Conservation (phyloP, 2,797 vertebrate species). For the Premnoplex brunnescens region DNA sequence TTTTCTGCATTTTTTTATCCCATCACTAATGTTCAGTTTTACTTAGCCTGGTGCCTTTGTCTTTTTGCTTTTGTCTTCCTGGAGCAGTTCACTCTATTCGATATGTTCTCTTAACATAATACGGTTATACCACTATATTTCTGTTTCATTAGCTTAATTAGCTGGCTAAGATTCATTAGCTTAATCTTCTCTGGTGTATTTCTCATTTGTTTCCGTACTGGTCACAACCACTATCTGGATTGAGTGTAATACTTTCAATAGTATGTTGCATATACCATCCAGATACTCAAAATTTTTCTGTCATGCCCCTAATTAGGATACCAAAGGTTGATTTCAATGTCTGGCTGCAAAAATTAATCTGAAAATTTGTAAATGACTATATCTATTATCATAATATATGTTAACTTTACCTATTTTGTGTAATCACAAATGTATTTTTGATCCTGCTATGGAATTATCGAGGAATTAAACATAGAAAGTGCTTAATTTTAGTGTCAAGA, state of each 20-base stretch:
- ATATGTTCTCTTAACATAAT: not conserved
- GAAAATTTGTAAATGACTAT: not conserved
- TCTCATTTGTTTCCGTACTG: not conserved
- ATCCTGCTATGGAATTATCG: not conserved
- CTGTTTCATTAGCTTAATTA: not conserved
- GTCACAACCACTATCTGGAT: not conserved
- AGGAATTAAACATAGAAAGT: not conserved
- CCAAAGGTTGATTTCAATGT: not conserved
- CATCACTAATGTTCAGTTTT: not conserved
- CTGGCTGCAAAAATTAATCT: not conserved
- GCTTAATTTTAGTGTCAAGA: not conserved
- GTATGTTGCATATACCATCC: not conserved
- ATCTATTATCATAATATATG: not conserved
- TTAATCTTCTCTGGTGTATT: not conserved
- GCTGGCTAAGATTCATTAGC: not conserved
- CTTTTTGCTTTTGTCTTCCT: not conserved
- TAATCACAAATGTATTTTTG: not conserved
- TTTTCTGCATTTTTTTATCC: not conserved
- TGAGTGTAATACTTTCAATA: not conserved
- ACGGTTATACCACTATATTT: not conserved
- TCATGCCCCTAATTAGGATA: accelerated
- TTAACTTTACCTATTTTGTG: not conserved
- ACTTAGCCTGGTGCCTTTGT: not conserved
- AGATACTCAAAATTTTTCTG: not conserved
- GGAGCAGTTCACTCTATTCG: not conserved